These are phyloP conservation scores for Radopholus similis DNA, from an alignment of 1,140 invertebrate species.

Conservation along the genomic window DNA sequence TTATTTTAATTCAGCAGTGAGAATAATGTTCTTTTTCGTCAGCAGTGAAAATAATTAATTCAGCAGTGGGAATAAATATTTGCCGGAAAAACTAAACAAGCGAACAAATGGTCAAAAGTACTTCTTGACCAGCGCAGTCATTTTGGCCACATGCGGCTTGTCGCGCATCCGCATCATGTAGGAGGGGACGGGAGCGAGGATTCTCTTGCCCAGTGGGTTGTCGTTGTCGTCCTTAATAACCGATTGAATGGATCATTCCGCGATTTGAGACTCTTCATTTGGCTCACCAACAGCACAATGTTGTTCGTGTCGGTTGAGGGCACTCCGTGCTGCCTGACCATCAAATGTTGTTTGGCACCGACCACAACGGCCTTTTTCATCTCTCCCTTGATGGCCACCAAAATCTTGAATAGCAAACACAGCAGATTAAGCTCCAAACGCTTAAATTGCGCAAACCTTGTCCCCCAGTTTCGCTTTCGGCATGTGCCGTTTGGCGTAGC, in stretches of 20 bases:
- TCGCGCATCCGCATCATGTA: slow-evolving; percentile 78
- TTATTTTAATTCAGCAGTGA: not conserved
- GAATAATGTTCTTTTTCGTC: slow-evolving; percentile 2
- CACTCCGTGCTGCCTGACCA: slow-evolving; percentile 75
- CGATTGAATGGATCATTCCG: not conserved
- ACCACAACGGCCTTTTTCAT: slow-evolving; percentile 93
- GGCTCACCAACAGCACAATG: slow-evolving; percentile 74
- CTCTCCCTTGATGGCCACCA: slow-evolving; percentile 92
- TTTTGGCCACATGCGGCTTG: slow-evolving; percentile 81
- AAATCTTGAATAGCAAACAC: slow-evolving; percentile 66
- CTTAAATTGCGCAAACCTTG: slow-evolving; percentile 63
- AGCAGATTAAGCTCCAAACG: not conserved
- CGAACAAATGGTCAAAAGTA: slow-evolving; percentile 72
- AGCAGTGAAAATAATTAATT: too few relatives aligned
- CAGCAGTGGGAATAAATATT: too few relatives aligned
- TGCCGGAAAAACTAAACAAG: slow-evolving; percentile 5
- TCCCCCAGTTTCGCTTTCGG: slow-evolving; percentile 80
- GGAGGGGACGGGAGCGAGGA: slow-evolving; percentile 88
- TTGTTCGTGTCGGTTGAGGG: slow-evolving; percentile 95
- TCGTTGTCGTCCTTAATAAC: slow-evolving; percentile 75
- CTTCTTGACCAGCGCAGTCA: slow-evolving; percentile 83
- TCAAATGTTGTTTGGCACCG: slow-evolving; percentile 71
- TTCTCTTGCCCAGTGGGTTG: slow-evolving; percentile 83
- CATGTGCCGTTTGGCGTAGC: slow-evolving; percentile 46
- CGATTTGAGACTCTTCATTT: not conserved